phyloP scores from a whole-genome alignment of 2,797 vertebrate species.

The Meriones psammophilus region DNA sequence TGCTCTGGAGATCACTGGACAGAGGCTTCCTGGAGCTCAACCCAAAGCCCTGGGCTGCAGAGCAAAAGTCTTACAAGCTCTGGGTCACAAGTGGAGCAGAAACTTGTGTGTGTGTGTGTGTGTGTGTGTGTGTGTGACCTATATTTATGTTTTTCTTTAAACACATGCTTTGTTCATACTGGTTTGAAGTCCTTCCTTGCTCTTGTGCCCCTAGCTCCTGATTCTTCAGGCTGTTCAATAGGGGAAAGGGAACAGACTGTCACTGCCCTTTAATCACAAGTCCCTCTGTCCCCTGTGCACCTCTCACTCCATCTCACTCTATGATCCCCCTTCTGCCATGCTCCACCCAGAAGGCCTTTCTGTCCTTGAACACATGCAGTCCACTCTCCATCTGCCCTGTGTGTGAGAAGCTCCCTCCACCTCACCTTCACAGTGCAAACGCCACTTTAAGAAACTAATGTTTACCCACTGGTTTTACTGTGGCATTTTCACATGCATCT shows the following conservation, averaged over 20 bases:
- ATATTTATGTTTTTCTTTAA: neutral
- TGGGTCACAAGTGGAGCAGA: neutral
- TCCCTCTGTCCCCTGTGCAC: neutral
- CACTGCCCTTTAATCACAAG: neutral
- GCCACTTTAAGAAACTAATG: neutral
- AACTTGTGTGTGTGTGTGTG: neutral
- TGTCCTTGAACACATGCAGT: neutral
- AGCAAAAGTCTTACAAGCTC: neutral
- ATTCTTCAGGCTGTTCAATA: neutral
- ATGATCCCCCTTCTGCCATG: accelerated
- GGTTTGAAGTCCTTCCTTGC: neutral
- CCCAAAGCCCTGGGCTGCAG: neutral
- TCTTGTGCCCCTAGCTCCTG: neutral
- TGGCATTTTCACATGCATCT: neutral
- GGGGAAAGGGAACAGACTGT: neutral
- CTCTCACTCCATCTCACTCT: neutral
- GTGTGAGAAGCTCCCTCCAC: neutral
- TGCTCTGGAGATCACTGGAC: too few species aligned
- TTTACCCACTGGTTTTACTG: neutral
- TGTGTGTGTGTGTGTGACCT: neutral
- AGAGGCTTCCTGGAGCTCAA: too few species aligned
- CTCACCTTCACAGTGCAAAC: neutral
- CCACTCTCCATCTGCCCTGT: neutral
- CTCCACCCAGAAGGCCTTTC: neutral
- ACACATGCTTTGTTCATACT: neutral